Evolutionary conservation across 2,797 vertebrate species (phyloP).

Genomic region (Astyanax mexicanus): DNA sequence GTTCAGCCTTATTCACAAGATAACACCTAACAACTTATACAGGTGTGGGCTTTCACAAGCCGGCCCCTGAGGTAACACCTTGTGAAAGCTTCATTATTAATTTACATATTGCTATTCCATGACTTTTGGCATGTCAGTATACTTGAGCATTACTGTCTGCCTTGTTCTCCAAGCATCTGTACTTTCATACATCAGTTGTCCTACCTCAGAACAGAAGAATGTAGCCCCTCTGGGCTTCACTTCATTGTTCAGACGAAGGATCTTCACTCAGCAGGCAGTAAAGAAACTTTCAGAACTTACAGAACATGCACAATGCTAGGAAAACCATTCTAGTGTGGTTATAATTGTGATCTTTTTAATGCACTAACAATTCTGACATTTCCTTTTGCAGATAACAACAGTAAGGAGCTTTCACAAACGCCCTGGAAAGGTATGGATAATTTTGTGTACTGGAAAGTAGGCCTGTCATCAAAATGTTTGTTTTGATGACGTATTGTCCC

Average conservation of each 20-base stretch:
- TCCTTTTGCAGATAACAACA: constrained; percentile 64
- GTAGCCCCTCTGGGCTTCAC: constrained; percentile 33
- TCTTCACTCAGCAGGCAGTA: background rate
- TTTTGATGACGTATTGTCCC: too few species aligned
- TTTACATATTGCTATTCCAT: too few species aligned
- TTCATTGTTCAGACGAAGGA: constrained; percentile 2
- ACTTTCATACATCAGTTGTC: constrained; percentile 9
- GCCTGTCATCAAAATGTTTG: too few species aligned
- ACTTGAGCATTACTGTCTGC: constrained; percentile 32
- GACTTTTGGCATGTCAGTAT: too few species aligned
- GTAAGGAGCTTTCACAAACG: constrained; percentile 85
- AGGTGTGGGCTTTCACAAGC: too few species aligned
- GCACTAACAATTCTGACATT: constrained; percentile 12
- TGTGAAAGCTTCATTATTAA: too few species aligned
- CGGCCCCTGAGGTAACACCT: too few species aligned
- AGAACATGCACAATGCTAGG: too few species aligned
- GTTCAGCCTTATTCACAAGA: too few species aligned
- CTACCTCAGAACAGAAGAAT: constrained; percentile 31
- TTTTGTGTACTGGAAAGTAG: background rate
- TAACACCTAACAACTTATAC: too few species aligned
- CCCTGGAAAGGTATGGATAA: constrained; percentile 93
- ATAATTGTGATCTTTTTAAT: background rate
- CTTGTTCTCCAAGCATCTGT: constrained; percentile 10
- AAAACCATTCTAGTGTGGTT: background rate
- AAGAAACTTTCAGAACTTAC: background rate